phyloP scores from a whole-genome alignment of 2,888 invertebrate species.

The Campoplex capitator region DNA sequence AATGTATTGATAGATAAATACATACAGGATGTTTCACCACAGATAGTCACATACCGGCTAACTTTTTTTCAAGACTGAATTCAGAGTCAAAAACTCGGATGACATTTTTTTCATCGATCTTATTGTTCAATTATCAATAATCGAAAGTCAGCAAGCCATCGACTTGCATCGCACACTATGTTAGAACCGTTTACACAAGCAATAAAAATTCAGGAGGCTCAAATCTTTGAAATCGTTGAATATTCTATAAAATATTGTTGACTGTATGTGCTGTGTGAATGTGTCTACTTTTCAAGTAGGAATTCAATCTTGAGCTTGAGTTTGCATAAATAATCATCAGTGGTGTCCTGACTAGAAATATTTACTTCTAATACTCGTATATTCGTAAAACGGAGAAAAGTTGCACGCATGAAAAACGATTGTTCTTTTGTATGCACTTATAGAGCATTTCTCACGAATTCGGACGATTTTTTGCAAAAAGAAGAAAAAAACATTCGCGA shows the following conservation, averaged over 20 bases:
- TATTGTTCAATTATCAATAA: not conserved
- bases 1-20: not conserved
- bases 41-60: not conserved
- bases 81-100: not conserved
- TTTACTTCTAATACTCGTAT: not conserved
- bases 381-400: not conserved
- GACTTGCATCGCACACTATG: not conserved
- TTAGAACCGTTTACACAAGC: not conserved
- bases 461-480: not conserved
- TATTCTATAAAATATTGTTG: not conserved
- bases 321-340: not conserved
- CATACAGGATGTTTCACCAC: not conserved
- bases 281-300: no score
- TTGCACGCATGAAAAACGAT: slow-evolving; percentile 16
- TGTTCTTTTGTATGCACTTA: not conserved
- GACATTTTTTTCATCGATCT: not conserved
- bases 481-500: not conserved
- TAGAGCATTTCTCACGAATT: not conserved
- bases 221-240: not conserved
- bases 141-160: not conserved
- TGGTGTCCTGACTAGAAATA: not conserved
- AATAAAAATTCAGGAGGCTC: no score
- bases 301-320: not conserved
- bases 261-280: not conserved
- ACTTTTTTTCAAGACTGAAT: not conserved